Evolutionary conservation across 2,888 invertebrate genomes (phyloP).

Genomic region (Brenthis ino): DNA sequence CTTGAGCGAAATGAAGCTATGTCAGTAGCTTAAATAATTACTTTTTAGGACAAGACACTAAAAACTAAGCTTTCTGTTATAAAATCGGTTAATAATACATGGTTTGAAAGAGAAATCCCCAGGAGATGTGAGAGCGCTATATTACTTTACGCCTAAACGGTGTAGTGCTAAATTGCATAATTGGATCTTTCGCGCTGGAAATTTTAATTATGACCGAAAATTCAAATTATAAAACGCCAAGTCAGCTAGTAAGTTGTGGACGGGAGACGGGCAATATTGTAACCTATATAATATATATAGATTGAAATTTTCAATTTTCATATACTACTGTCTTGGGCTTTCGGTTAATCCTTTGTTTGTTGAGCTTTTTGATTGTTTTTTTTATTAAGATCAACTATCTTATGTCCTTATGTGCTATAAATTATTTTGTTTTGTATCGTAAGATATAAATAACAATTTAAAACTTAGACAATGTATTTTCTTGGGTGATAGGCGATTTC

Average conservation of each 20-base stretch:
- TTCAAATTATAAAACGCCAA: slow-evolving; percentile 53
- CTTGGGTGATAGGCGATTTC: no score
- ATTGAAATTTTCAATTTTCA: slow-evolving; percentile 1
- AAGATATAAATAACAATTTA: no score
- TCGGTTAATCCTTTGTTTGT: no score
- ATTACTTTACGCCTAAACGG: slow-evolving; percentile 16
- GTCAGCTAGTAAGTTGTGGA: slow-evolving; percentile 45
- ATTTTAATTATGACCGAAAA: slow-evolving; percentile 62
- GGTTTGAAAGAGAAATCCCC: neutral
- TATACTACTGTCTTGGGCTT: no score
- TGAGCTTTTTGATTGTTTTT: no score
- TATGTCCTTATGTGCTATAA: no score
- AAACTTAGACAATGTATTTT: no score
- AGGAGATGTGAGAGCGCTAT: slow-evolving; percentile 5
- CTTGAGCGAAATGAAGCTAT: no score
- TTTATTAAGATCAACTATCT: no score
- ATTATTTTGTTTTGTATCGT: no score
- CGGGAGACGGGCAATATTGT: slow-evolving; percentile 22
- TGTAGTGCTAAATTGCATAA: slow-evolving; percentile 54
- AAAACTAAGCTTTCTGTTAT: neutral
- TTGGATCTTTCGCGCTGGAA: slow-evolving; percentile 53
- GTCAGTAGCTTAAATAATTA: neutral
- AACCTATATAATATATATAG: slow-evolving; percentile 6
- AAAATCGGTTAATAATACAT: slow-evolving; percentile 9
- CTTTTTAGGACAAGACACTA: neutral